A percentile compares a stretch with the other conserved stretches of the same genome.
Conservation (phyloP, 1,140 invertebrate genomes). For the Tetragnatha versicolor region DNA sequence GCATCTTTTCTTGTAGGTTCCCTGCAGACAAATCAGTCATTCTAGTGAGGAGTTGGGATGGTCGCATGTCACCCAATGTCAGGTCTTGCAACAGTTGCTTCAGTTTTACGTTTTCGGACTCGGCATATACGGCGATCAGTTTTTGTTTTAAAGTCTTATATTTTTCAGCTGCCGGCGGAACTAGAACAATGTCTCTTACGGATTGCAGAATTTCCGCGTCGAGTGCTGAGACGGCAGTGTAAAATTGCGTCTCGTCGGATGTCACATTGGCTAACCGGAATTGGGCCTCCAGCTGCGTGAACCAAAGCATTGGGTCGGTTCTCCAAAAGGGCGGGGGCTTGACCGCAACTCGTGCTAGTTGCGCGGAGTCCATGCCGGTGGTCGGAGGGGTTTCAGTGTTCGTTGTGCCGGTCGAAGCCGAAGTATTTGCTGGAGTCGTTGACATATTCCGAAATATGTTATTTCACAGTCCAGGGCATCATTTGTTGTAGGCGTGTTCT, state of each 20-base stretch:
- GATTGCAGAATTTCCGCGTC: background rate
- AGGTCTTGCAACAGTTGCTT: background rate
- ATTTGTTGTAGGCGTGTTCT: no score
- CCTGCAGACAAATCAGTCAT: background rate
- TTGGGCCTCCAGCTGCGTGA: constrained; percentile 58
- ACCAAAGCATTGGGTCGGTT: no score
- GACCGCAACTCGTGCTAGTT: background rate
- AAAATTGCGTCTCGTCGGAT: background rate
- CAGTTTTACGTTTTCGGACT: background rate
- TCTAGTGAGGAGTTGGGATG: constrained; percentile 7
- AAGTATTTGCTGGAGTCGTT: no score
- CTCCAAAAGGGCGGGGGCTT: constrained; percentile 58
- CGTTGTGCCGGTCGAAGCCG: no score
- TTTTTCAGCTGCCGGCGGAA: background rate
- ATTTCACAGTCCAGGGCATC: no score
- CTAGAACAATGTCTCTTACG: background rate
- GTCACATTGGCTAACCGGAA: constrained; percentile 50
- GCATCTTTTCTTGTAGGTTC: constrained; percentile 4
- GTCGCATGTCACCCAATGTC: background rate
- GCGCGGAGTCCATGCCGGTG: no score
- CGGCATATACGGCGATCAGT: background rate
- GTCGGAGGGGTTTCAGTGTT: no score
- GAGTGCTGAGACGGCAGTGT: background rate
- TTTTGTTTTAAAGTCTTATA: background rate
- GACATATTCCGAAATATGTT: no score